Evolutionary conservation across 2,888 invertebrate genomes (phyloP).

Genomic region (Hetaerina titia): DNA sequence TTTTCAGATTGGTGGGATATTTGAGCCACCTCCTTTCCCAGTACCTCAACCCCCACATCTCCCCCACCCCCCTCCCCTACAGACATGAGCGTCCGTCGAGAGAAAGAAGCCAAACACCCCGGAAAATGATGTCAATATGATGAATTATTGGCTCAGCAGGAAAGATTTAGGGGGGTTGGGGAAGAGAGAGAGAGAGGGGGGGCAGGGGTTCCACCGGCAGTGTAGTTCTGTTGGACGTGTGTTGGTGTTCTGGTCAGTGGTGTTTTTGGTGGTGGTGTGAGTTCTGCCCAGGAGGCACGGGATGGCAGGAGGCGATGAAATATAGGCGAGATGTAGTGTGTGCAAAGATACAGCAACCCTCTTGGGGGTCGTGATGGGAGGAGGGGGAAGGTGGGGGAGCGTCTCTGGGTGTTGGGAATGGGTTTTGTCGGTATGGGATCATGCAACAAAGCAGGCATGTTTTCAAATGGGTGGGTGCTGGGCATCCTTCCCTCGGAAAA

Average conservation of each 20-base stretch:
- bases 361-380: neutral
- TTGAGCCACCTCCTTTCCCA: slow-evolving; percentile 16
- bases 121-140: neutral
- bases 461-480: slow-evolving; percentile 38
- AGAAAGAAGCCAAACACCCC: neutral
- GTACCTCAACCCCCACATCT: neutral
- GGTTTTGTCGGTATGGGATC: neutral
- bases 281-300: neutral
- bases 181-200: neutral
- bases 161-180: neutral
- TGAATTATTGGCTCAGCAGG: neutral
- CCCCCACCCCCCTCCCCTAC: neutral
- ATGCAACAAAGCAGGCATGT: neutral
- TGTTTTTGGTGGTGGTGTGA: neutral
- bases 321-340: neutral
- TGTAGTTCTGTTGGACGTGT: neutral
- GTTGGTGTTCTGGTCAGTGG: slow-evolving; percentile 41
- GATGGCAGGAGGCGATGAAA: slow-evolving; percentile 2
- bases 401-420: neutral
- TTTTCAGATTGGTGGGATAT: slow-evolving; percentile 15
- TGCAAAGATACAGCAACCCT: neutral
- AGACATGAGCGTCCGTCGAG: no score
- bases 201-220: neutral
- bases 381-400: neutral
- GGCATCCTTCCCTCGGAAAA: slow-evolving; percentile 30